These are phyloP conservation scores for Eurypyga helias DNA, from an alignment of 2,113 vertebrate genomes.

Conservation along the genomic window DNA sequence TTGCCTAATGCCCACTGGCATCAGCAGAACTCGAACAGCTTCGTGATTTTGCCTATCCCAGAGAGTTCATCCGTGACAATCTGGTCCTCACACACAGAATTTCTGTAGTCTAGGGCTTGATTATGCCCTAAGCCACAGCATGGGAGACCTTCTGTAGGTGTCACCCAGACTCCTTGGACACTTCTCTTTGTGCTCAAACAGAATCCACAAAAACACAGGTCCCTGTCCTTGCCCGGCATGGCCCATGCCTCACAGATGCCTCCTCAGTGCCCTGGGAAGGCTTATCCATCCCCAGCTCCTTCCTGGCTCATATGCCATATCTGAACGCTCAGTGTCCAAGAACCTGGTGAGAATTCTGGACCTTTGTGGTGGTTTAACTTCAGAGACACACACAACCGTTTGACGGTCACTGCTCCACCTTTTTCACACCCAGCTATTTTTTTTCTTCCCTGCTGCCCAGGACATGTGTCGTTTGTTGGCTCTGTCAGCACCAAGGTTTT, in stretches of 20 bases:
- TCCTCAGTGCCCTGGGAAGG: not conserved
- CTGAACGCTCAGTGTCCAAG: not conserved
- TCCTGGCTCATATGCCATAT: not conserved
- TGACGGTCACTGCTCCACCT: not conserved
- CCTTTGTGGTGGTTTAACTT: not conserved
- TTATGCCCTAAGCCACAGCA: not conserved
- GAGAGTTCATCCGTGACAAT: not conserved
- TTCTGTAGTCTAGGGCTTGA: not conserved
- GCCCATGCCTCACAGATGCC: not conserved
- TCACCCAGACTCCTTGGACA: not conserved
- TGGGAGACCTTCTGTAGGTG: not conserved
- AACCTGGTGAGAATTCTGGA: not conserved
- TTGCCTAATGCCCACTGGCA: not conserved
- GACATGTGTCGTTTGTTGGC: not conserved
- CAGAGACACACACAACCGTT: not conserved
- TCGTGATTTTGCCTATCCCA: not conserved
- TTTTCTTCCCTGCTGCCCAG: not conserved
- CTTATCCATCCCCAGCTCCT: not conserved
- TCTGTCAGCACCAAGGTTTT: not conserved
- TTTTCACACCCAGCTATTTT: not conserved
- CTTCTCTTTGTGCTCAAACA: not conserved
- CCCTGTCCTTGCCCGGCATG: fast-evolving
- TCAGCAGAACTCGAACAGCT: not conserved
- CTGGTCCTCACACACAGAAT: not conserved
- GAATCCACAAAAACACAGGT: not conserved